Conservation (phyloP, 1,140 invertebrate genomes). For the Aricia agestis region DNA sequence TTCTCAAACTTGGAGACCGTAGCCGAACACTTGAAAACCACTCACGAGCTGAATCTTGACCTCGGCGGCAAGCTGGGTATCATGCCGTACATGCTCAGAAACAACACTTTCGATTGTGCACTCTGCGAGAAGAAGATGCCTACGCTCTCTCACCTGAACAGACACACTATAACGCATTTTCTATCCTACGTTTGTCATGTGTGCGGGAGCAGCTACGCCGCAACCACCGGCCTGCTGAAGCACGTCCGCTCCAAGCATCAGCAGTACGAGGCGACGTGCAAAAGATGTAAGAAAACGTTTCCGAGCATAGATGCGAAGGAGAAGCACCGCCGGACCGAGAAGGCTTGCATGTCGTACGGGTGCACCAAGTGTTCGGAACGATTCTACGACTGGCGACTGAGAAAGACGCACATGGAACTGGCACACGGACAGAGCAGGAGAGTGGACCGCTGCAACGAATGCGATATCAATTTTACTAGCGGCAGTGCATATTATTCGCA, state of each 20-base stretch:
- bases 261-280: constrained; percentile 51
- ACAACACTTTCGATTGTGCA: constrained; percentile 46
- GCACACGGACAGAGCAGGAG: constrained; percentile 46
- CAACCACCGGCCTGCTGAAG: constrained; percentile 49
- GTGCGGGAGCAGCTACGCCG: constrained; percentile 60
- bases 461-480: constrained; percentile 47
- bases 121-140: constrained; percentile 55
- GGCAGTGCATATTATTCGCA: constrained; percentile 57
- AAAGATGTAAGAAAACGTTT: constrained; percentile 50
- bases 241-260: constrained; percentile 58
- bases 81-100: constrained; percentile 53
- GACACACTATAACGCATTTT: constrained; percentile 64
- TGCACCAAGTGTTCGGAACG: constrained; percentile 57
- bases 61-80: constrained; percentile 48
- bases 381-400: constrained; percentile 52
- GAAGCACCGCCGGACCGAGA: constrained; percentile 48
- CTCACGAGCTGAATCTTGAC: constrained; percentile 42
- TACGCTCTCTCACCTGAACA: constrained; percentile 53
- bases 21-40: constrained; percentile 41
- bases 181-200: constrained; percentile 58
- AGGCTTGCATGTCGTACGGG: constrained; percentile 58
- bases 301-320: constrained; percentile 60
- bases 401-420: constrained; percentile 53
- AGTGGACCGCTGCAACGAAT: constrained; percentile 49
- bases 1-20: constrained; percentile 37